Percentiles rank a stretch among this genome's conserved stretches.
phyloP scores from a whole-genome alignment of 2,113 vertebrate genomes.

The Trematocara macrostoma region DNA sequence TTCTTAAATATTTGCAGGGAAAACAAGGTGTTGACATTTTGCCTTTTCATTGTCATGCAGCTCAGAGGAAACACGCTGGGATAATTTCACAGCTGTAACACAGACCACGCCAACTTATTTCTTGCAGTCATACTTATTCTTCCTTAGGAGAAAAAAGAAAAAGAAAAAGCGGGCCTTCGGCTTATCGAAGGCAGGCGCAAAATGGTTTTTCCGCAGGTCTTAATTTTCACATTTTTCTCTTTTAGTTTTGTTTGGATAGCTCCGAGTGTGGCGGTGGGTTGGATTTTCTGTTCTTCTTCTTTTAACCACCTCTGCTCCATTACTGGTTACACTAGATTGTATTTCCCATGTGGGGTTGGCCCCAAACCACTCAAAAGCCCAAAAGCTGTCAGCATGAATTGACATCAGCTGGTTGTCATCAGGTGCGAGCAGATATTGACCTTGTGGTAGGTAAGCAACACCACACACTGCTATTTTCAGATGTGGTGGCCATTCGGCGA shows the following conservation, averaged over 20 bases:
- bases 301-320: constrained; percentile 28
- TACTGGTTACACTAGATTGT: constrained; percentile 50
- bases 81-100: constrained; percentile 36
- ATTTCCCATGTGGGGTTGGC: constrained; percentile 35
- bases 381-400: constrained; percentile 57
- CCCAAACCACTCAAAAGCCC: constrained; percentile 53
- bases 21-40: constrained; percentile 43
- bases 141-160: neutral
- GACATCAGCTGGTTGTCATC: constrained; percentile 45
- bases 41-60: constrained; percentile 11
- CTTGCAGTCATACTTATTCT: neutral
- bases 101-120: neutral
- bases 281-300: neutral
- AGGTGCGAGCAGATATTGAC: constrained; percentile 52
- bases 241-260: neutral
- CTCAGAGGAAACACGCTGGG: neutral
- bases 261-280: neutral
- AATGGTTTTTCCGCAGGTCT: constrained; percentile 34
- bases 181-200: neutral
- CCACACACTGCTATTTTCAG: constrained; percentile 31
- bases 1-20: constrained; percentile 27
- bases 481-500: constrained; percentile 7
- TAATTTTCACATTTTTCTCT: constrained; percentile 1
- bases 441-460: constrained; percentile 47
- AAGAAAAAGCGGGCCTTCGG: neutral